Conservation (phyloP, 1,140 invertebrate genomes). For the Scylla paramamosain region DNA sequence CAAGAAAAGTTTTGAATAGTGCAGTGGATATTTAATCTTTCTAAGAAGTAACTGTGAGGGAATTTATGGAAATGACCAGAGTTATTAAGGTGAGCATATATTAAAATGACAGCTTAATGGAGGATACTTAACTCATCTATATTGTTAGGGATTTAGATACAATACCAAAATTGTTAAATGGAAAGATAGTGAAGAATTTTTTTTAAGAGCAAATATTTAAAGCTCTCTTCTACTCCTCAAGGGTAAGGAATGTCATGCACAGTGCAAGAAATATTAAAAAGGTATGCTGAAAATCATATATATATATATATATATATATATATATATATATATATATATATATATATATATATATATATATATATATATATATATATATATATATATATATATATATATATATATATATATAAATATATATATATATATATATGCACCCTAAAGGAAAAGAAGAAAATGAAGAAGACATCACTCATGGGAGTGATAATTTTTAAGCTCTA, state of each 20-base stretch:
- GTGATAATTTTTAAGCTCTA: background rate
- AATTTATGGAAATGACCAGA: background rate
- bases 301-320: too few relatives aligned
- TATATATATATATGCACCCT: background rate
- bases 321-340: too few relatives aligned
- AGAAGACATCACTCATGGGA: background rate
- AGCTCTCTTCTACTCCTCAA: conserved; percentile 33
- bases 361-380: too few relatives aligned
- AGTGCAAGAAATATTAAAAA: conserved; percentile 13
- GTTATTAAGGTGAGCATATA: background rate
- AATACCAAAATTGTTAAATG: conserved; percentile 1
- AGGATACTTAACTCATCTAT: background rate
- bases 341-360: too few relatives aligned
- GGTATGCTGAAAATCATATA: background rate
- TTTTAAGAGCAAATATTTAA: conserved; percentile 26
- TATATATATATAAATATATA: too few relatives aligned
- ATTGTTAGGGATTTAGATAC: background rate
- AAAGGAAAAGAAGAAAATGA: background rate
- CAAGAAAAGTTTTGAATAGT: background rate
- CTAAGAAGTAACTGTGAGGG: background rate
- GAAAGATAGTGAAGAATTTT: background rate
- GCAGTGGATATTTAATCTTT: background rate
- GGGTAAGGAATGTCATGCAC: conserved; percentile 12
- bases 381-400: too few relatives aligned
- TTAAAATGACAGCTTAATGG: background rate